phyloP scores from a whole-genome alignment of 2,113 vertebrate genomes.

The Thamnaconus septentrionalis region DNA sequence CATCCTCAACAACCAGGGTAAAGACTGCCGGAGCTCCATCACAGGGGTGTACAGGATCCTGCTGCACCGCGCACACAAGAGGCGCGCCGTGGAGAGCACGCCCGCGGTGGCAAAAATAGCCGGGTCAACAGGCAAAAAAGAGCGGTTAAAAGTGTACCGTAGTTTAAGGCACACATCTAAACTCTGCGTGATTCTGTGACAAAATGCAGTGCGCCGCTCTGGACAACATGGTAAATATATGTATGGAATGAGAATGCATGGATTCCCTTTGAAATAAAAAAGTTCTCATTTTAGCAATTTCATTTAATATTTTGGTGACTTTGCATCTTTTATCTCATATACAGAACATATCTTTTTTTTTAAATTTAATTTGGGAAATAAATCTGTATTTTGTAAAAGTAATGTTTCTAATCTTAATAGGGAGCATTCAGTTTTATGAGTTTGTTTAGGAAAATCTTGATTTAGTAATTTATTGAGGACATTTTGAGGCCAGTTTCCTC shows the following conservation, averaged over 20 bases:
- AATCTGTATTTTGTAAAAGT: too few species aligned
- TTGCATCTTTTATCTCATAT: too few species aligned
- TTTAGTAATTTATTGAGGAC: conserved; percentile 11
- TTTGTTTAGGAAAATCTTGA: conserved; percentile 1
- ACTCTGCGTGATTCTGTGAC: conserved; percentile 91
- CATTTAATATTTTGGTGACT: conserved; percentile 15
- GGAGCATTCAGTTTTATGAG: too few species aligned
- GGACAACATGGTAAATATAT: conserved; percentile 8
- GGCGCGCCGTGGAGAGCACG: conserved; percentile 78
- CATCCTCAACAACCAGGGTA: conserved; percentile 87
- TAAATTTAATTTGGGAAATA: too few species aligned
- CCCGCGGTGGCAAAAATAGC: conserved; percentile 76
- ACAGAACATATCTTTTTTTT: too few species aligned
- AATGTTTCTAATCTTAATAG: too few species aligned
- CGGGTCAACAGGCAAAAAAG: conserved; percentile 70
- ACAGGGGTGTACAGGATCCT: conserved; percentile 92
- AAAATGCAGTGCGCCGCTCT: conserved; percentile 10
- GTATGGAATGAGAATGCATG: conserved; percentile 37
- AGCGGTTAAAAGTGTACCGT: conserved; percentile 73
- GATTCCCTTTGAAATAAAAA: conserved; percentile 26
- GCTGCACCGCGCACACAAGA: conserved; percentile 86
- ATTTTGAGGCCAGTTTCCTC: conserved; percentile 6
- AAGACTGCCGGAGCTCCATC: conserved; percentile 86
- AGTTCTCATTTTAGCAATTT: conserved; percentile 39
- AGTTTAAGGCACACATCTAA: conserved; percentile 89